Base-by-base conservation (phyloP, 2,113 vertebrate genomes). In the Barbus barbus region DNA sequence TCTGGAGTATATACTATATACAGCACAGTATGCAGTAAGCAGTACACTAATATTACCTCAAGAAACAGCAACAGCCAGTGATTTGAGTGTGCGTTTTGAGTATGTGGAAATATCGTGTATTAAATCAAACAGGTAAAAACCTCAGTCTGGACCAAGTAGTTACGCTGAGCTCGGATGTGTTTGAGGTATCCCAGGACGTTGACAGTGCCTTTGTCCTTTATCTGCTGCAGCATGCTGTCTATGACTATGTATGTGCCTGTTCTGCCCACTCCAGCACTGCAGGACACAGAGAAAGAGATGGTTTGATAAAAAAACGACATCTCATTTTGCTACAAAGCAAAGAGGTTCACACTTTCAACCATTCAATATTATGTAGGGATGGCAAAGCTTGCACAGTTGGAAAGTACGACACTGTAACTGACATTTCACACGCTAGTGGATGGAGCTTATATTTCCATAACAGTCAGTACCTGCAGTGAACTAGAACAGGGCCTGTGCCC, bases 111-210 rank as follows among this genome's bases (percentile, higher is more conserved):
- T 5, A 38, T 5, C 1, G 18, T 1, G 65, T 71, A n/a, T 38
- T 71, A 38, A 22, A 71, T 71, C 33, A 38, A 38, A 38, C 67
- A n/a, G 67, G 41, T 48, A 65, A 91, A 95, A 94, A 99, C 98
- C 97, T 99, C 98, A 14, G 98, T 99, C 94, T 99, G 98, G 93
- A 99, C 98, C 90, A 99, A 96, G 95, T 99, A 99, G 97, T 98
- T 99, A 76, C 98, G 97, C 94, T 99, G 98, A 87, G 97, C 98
- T 93, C 98, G 96, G 93, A 99, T 99, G 89, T 99, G 98, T 94
- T 99, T 99, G 92, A 99, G 96, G 91, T 98, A 99, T 81, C 97
- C 97, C 91, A 99, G 95, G 92, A 97, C 95, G n/a, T 98, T 99
- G 89, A 98, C 97, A 92, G 96, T 97, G 96, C 96, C 96, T 95